A percentile compares a stretch with the other conserved stretches of the same genome.
These are phyloP conservation scores for Cordilura impudica DNA, from an alignment of 2,888 invertebrate species.

Conservation along the genomic window DNA sequence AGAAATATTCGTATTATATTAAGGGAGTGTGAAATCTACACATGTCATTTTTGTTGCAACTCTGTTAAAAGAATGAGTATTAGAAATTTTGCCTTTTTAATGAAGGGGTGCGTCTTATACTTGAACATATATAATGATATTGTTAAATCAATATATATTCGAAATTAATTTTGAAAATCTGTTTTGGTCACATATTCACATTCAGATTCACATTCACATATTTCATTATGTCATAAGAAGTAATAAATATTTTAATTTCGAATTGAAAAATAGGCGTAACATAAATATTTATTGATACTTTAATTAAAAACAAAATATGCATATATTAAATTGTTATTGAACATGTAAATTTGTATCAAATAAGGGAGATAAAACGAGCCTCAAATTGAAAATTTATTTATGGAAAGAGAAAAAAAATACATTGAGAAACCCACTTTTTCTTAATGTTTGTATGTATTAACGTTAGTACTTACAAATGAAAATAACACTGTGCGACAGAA, in stretches of 20 bases:
- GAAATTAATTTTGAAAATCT: constrained; percentile 17
- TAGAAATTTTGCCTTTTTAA: background rate
- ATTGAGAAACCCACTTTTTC: no score
- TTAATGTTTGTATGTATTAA: no score
- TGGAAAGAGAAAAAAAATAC: no score
- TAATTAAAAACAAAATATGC: constrained; percentile 20
- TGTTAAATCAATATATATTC: constrained; percentile 8
- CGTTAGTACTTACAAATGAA: no score
- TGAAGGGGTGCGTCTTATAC: background rate
- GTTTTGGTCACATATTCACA: background rate
- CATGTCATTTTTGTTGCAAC: constrained; percentile 17
- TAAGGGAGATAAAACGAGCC: background rate
- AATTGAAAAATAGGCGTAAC: constrained; percentile 48
- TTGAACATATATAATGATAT: background rate
- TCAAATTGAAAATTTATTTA: no score
- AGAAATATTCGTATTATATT: background rate
- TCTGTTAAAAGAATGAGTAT: constrained; percentile 9
- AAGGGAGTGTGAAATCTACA: constrained; percentile 23
- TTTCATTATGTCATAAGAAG: constrained; percentile 54
- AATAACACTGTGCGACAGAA: no score
- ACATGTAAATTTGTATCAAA: no score
- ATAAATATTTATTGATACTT: constrained; percentile 41
- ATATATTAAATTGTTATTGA: background rate
- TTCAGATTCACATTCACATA: constrained; percentile 4
- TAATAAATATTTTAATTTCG: constrained; percentile 50